Percentiles rank a stretch among this genome's conserved stretches.
These are phyloP conservation scores for Oryzias curvinotus DNA, from an alignment of 2,113 vertebrate genomes.

Conservation along the genomic window DNA sequence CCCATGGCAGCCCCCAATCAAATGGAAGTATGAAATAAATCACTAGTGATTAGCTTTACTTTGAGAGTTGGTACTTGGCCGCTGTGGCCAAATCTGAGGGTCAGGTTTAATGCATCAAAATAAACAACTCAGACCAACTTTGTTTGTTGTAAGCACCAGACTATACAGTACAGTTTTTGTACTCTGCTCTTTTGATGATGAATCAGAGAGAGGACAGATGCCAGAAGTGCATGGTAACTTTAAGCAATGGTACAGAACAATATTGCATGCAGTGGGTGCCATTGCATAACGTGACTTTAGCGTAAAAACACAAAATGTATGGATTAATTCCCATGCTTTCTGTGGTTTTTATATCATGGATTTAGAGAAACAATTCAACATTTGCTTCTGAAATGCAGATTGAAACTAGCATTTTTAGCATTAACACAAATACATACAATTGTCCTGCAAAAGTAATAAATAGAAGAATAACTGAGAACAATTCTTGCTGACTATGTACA, in stretches of 20 bases:
- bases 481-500: not conserved
- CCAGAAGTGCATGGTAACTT: conserved; percentile 5
- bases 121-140: conserved; percentile 53
- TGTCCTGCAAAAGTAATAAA: no score
- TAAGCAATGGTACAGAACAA: not conserved
- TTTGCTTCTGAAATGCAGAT: no score
- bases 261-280: not conserved
- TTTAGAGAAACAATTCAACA: no score
- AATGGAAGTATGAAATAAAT: conserved; percentile 76
- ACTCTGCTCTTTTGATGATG: conserved; percentile 27
- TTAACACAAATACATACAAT: no score
- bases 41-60: conserved; percentile 65
- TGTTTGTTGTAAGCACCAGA: conserved; percentile 57
- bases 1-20: conserved; percentile 67
- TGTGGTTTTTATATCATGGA: not conserved
- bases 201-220: conserved; percentile 15
- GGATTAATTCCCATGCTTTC: not conserved
- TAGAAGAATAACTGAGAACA: no score
- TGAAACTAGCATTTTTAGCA: no score
- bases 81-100: conserved; percentile 57
- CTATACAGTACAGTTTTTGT: conserved; percentile 32
- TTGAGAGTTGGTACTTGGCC: conserved; percentile 48
- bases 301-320: no score
- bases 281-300: no score
- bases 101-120: conserved; percentile 68